A percentile compares a stretch with the other conserved stretches of the same genome.
Evolutionary conservation across 2,797 vertebrate genomes (phyloP).

Genomic region (Rhinichthys osculus): DNA sequence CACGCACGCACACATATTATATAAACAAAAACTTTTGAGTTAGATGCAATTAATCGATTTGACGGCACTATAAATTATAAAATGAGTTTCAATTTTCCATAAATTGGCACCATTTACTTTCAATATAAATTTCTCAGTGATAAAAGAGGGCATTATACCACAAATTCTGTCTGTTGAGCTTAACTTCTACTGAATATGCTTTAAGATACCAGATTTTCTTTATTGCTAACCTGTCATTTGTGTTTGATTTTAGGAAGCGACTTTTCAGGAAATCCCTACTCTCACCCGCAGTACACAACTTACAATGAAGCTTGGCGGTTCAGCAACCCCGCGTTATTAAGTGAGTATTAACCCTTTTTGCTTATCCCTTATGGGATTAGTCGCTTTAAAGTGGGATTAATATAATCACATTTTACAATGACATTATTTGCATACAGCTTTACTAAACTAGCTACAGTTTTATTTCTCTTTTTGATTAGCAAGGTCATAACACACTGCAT

Average conservation of each 20-base stretch:
- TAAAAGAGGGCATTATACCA: background rate
- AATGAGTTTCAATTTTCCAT: background rate
- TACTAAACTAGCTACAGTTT: conserved; percentile 40
- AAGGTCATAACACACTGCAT: conserved; percentile 31
- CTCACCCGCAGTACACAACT: conserved; percentile 98
- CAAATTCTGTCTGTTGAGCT: background rate
- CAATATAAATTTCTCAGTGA: background rate
- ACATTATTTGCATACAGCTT: conserved; percentile 52
- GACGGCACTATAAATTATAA: too few species aligned
- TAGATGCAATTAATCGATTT: too few species aligned
- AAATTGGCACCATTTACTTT: background rate
- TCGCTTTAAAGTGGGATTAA: conserved; percentile 45
- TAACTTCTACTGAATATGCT: background rate
- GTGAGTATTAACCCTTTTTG: conserved; percentile 82
- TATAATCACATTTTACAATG: conserved; percentile 55
- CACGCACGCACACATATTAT: too few species aligned
- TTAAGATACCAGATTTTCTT: conserved; percentile 5
- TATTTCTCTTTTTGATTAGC: conserved; percentile 44
- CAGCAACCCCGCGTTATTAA: conserved; percentile 99
- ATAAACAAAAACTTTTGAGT: too few species aligned
- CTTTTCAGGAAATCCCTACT: conserved; percentile 99
- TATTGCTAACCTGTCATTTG: conserved; percentile 41
- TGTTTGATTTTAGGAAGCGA: conserved; percentile 86
- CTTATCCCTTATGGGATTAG: conserved; percentile 44
- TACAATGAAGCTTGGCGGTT: conserved; percentile 99